Base-by-base conservation (phyloP, 2,888 invertebrate species). In the Andrena flavipes region DNA sequence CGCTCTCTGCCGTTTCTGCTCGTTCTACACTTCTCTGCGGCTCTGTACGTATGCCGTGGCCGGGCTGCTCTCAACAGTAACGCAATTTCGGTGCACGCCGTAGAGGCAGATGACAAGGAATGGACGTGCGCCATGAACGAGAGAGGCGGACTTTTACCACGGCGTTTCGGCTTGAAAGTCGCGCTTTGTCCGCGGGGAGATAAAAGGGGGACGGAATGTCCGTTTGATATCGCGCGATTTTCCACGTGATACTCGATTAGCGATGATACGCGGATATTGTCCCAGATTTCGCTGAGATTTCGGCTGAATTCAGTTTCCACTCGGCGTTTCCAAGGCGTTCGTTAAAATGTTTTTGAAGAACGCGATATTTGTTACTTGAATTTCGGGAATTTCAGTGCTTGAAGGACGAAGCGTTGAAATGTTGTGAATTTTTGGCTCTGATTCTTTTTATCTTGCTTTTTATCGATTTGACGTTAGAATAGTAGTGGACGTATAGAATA, bases 51-150 rank as follows among this genome's bases (percentile, higher is more conserved):
- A 77, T 60, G 62, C 65, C 74, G 80, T 68, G 74, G 76, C 59
- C 42, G 42, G 74, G 72, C 80, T 82, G 80, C 86, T 84, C 71
- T 76, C 82, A 74, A 76, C 86, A 80, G 86, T 91, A 91, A 92
- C 90, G 91, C 88, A 91, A 92, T 92, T 92, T 91, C 84, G 87
- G 86, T 87, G 83, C 84, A 80, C 78, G 79, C 64, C 72, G 70
- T 74, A 65, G 78, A 82, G 70, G 68, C 74, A 64, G 75, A 72
- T 68, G 84, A 82, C 84, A 82, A 82, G 82, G 75, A 82, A 84
- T 60, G 78, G 82, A 84, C 82, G 85, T 76, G 72, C 42, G 33
- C 73, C 76, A 72, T 16, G 69, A 42, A 54, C 82, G 72, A 70
- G 70, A 8, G 73, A 73, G 82, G 26, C 64, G 60, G 72, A 67